A percentile compares a stretch with the other conserved stretches of the same genome.
phyloP scores from a whole-genome alignment of 1,140 invertebrate species.

The Procambarus clarkii region DNA sequence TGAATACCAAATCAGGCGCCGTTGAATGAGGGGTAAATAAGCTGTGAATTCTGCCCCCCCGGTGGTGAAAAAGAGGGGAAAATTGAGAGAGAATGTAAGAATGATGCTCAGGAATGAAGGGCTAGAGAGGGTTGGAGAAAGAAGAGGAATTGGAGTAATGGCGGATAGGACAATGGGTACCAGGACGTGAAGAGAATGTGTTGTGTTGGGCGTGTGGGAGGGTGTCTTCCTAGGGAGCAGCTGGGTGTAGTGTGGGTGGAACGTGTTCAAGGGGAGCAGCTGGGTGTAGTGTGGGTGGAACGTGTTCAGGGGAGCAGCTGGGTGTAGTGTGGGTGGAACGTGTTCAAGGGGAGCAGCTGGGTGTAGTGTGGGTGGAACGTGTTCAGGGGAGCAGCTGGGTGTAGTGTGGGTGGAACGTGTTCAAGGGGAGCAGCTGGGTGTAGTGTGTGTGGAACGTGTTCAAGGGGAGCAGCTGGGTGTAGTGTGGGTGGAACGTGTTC shows the following conservation, averaged over 20 bases:
- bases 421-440: no score
- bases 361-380: no score
- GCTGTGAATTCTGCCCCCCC: conserved; percentile 66
- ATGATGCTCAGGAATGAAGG: conserved; percentile 60
- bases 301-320: neutral
- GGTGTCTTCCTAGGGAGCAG: no score
- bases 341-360: no score
- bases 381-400: no score
- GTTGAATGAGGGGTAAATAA: conserved; percentile 68
- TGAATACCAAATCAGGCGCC: conserved; percentile 68
- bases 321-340: neutral
- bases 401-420: no score
- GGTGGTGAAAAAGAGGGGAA: conserved; percentile 62
- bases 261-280: no score
- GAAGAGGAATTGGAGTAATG: conserved; percentile 52
- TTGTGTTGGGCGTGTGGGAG: neutral
- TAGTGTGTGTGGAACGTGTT: no score
- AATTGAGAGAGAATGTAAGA: conserved; percentile 67
- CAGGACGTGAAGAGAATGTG: conserved; percentile 43
- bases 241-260: no score
- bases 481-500: no score
- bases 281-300: no score
- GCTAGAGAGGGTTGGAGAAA: conserved; percentile 21
- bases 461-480: no score
- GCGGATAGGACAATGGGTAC: conserved; percentile 39